Base-by-base conservation (phyloP, 2,888 invertebrate species). In the Cataglyphis cursor region DNA sequence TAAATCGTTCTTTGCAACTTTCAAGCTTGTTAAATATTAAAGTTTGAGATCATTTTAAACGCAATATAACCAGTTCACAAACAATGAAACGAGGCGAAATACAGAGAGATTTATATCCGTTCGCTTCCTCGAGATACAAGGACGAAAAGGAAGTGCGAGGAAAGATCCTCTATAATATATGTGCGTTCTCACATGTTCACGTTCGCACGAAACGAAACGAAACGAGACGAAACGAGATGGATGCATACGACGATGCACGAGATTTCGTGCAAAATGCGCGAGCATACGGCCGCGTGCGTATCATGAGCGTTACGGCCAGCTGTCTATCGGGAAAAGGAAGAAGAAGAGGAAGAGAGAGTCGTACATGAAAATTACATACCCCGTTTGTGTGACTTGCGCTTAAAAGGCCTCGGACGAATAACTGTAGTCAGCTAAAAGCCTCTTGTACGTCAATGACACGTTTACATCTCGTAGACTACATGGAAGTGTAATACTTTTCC, bases 311-410 rank as follows among this genome's bases (percentile, higher is more conserved):
- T 82, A 76, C 82, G 78, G 78, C 82, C 75, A 84, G 87, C 68
- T 61, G 41, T 41, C 89, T 75, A 68, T 87, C 83, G 73, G 83
- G 31, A 61, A 76, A 82, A 38, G 28, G 78, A 82, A 72, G 64
- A 41, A 74, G 51, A 82, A 41, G 70, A 65, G 85, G 73, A 83
- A 82, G 86, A 86, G 86, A 91, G 86, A 91, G 84, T 87, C 86
- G 87, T 90, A 90, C 88, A 90, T 90, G 90, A 90, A 90, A 90
- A 90, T 90, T 90, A 90, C 90, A 90, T 90, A 88, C 88, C 83
- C 85, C 68, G 76, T 86, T 87, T 84, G 51, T 51, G 51, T 51
- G 90, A 84, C 87, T 89, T 87, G 87, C 84, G 89, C 89, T 90
- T 90, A 90, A 90, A 89, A 87, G 90, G 86, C 85, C 82, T 84